phyloP scores from a whole-genome alignment of 2,888 invertebrate genomes.

The Didymodactylos carnosus region DNA sequence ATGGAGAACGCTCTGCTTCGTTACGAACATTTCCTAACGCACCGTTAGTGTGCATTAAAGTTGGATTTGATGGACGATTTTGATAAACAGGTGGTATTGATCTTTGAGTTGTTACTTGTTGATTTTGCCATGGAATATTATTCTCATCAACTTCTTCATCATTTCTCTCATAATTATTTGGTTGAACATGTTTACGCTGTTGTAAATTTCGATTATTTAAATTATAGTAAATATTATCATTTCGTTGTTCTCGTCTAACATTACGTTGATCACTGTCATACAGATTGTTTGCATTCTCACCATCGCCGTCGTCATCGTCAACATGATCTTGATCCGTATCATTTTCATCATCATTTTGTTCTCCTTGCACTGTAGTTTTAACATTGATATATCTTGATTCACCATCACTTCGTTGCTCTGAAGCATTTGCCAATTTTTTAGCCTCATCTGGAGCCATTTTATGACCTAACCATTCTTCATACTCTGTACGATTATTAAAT shows the following conservation, averaged over 20 bases:
- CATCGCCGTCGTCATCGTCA: neutral
- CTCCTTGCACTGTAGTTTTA: neutral
- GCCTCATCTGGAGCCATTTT: conserved; percentile 7
- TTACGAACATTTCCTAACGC: neutral
- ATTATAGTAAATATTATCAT: neutral
- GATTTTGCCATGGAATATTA: neutral
- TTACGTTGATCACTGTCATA: neutral
- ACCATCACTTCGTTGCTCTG: neutral
- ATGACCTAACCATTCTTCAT: conserved; percentile 5
- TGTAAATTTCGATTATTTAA: neutral
- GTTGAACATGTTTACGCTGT: too few species aligned
- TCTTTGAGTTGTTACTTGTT: too few species aligned
- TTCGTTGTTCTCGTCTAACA: neutral
- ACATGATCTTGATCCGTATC: neutral
- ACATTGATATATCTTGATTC: neutral
- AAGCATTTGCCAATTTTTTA: neutral
- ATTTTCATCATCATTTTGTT: neutral
- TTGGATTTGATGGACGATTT: neutral
- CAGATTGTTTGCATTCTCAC: too few species aligned
- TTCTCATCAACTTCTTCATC: too few species aligned
- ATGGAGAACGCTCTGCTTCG: neutral
- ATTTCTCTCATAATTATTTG: neutral
- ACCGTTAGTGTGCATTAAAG: too few species aligned
- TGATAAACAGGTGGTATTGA: neutral
- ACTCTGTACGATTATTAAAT: neutral